Base-by-base conservation (phyloP, 2,113 vertebrate species). In the Chunga burmeisteri region DNA sequence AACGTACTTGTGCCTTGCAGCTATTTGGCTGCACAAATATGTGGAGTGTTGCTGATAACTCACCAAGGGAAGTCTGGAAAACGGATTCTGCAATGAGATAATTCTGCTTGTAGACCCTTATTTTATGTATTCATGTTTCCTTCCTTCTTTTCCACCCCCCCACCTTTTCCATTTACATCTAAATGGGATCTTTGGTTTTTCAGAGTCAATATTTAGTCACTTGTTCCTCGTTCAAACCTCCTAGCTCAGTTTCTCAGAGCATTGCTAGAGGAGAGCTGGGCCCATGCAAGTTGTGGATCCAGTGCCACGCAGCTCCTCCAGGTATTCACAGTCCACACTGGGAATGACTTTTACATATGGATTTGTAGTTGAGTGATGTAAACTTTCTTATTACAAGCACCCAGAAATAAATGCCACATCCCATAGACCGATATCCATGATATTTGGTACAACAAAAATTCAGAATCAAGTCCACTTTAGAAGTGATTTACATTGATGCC, bases 101-200 rank as follows among this genome's bases (percentile, higher is more conserved):
- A 77, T 73, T 91, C 84, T 80, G 58, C 87, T 73, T 66, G 58
- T 65, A 82, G 81, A 4, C 61, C 92, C 77, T 61, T 62, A 72
- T 62, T 96, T 92, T 94, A 80, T 55, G 77, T 79, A 38, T 94
- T 94, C 90, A 63, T 75, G 73, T 70, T 95, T 96, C 94, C 86
- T 94, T 95, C 94, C 86, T 85, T 53, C 30, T 84, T 61, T 49
- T 56, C 13, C 16, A 6, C 16, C 17, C 3, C 29, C 10, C 6
- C 16, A 8, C 8, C 47, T 38, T 79, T 67, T 47, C 46, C 53
- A 89, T 93, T 94, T 93, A 61, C 91, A 94, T 94, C 78, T 95
- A 91, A 95, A 93, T 62, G 79, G 83, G 53, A 73, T 38, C 89
- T 94, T 91, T 95, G 91, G 86, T 87, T 94, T 83, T 84, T 26